Conservation (phyloP, 2,113 vertebrate genomes). For the Rhinichthys klamathensis region DNA sequence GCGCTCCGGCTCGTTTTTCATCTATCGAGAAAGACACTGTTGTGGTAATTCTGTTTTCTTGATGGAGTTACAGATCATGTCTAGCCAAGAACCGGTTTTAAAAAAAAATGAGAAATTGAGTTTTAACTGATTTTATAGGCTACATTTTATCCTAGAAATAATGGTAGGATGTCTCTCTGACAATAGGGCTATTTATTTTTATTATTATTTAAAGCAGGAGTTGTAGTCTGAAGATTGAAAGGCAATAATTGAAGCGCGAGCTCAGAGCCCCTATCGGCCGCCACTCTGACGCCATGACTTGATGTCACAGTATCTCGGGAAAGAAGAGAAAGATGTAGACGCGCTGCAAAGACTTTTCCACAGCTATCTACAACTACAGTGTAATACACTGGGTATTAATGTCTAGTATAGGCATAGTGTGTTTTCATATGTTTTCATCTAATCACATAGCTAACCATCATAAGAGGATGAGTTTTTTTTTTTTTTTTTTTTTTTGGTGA, state of each 20-base stretch:
- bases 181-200: not conserved
- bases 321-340: conserved; percentile 65
- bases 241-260: conserved; percentile 66
- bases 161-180: not conserved
- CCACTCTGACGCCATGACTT: conserved; percentile 85
- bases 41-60: not conserved
- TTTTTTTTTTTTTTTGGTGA: fast-evolving
- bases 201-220: not conserved
- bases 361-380: not conserved
- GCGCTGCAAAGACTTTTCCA: not conserved
- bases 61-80: no score
- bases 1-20: not conserved
- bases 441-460: not conserved
- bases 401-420: not conserved
- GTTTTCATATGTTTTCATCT: not conserved
- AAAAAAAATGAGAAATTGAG: not conserved
- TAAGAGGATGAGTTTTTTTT: not conserved
- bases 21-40: not conserved
- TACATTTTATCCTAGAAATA: not conserved
- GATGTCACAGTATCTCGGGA: conserved; percentile 81
- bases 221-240: conserved; percentile 63
- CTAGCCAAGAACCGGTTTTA: not conserved
- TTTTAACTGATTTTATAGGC: not conserved
- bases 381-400: not conserved
- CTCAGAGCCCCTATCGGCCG: conserved; percentile 62